Conservation (phyloP, 2,888 invertebrate genomes). For the Caenorhabditis sp. region DNA sequence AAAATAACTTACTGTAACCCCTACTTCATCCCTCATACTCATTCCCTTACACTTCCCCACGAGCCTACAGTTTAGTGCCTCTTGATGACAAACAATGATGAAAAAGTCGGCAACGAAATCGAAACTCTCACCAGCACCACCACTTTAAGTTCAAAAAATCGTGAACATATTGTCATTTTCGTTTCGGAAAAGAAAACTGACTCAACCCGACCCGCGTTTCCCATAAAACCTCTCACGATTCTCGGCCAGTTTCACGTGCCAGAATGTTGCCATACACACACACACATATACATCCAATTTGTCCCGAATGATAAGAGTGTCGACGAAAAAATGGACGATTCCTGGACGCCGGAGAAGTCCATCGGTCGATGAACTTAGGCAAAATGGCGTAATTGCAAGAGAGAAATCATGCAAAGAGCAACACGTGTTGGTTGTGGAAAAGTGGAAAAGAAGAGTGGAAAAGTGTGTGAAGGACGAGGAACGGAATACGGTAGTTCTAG, state of each 20-base stretch:
- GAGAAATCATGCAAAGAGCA: constrained; percentile 11
- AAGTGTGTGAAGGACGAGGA: too few species aligned
- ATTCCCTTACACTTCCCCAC: too few species aligned
- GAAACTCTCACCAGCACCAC: too few species aligned
- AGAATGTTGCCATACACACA: neutral
- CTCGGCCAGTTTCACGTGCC: constrained; percentile 21
- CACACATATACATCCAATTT: neutral
- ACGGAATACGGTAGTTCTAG: too few species aligned
- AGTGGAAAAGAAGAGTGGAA: too few species aligned
- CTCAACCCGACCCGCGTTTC: neutral
- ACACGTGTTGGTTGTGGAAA: too few species aligned
- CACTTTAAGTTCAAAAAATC: neutral
- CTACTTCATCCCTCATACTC: too few species aligned
- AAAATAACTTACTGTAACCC: too few species aligned
- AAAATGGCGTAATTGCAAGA: too few species aligned
- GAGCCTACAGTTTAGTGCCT: neutral
- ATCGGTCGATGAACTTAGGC: neutral
- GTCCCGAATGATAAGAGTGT: constrained; percentile 27
- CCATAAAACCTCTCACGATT: neutral
- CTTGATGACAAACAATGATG: neutral
- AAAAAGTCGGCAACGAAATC: too few species aligned
- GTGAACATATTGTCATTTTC: constrained; percentile 2
- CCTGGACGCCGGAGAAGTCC: constrained; percentile 18
- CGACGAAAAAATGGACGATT: constrained; percentile 36
- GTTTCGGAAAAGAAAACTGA: too few species aligned